These are phyloP conservation scores for Porphyrio hochstetteri DNA, from an alignment of 2,113 vertebrate species.

Conservation along the genomic window DNA sequence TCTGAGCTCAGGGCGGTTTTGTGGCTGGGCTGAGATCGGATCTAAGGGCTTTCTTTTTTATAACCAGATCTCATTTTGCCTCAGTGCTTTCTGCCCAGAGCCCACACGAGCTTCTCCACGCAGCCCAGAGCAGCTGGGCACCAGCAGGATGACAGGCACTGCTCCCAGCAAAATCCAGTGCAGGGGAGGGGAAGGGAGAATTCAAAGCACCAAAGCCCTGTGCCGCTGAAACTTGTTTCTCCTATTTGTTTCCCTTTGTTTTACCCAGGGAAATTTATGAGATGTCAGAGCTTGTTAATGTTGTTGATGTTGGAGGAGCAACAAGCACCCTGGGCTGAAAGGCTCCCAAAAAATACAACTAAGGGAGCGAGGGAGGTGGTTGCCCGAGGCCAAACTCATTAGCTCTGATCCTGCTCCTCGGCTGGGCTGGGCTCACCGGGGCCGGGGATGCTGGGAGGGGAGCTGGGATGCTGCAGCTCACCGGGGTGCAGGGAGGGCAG, in stretches of 20 bases:
- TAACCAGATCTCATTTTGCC: not conserved
- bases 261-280: conserved; percentile 60
- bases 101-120: rapidly evolving
- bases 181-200: not conserved
- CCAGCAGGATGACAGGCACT: not conserved
- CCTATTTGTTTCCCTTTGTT: conserved; percentile 11
- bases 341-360: not conserved
- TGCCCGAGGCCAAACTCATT: not conserved
- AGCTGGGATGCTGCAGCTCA: not conserved
- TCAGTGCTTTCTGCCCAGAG: not conserved
- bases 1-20: not conserved
- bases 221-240: not conserved
- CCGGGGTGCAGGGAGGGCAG: rapidly evolving
- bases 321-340: conserved; percentile 34
- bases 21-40: not conserved
- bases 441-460: not conserved
- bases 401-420: not conserved
- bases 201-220: not conserved
- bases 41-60: not conserved
- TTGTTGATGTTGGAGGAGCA: conserved; percentile 52
- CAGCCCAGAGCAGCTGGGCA: not conserved
- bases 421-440: not conserved
- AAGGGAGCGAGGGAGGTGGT: not conserved
- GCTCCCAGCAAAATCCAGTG: not conserved
- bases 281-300: conserved; percentile 54